Evolutionary conservation across 2,888 invertebrate species (phyloP).

Genomic region (Sarcophaga subvicina): DNA sequence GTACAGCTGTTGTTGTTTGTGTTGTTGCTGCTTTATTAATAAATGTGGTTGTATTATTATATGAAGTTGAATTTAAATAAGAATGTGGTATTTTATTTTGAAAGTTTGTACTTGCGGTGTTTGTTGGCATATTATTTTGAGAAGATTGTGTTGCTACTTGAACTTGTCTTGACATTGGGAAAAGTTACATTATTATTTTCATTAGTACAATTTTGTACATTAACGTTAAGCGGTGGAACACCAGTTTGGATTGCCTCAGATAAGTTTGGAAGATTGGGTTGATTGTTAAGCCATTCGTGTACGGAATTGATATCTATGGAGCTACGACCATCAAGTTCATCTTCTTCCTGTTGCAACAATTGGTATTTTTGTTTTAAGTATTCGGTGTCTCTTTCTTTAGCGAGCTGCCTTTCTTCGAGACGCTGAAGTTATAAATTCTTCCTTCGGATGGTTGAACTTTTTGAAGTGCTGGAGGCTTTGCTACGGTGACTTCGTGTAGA

Average conservation of each 20-base stretch:
- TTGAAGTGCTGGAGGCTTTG: background rate
- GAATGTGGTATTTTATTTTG: conserved; percentile 30
- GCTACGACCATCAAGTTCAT: conserved; percentile 16
- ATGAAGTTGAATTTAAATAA: conserved; percentile 19
- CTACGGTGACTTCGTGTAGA: no score
- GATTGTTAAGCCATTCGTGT: conserved; percentile 35
- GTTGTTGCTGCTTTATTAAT: background rate
- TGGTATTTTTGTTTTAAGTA: conserved; percentile 34
- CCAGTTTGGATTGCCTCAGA: conserved; percentile 5
- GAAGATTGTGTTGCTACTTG: conserved; percentile 15
- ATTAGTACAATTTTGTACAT: background rate
- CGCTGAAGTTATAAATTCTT: conserved; percentile 35
- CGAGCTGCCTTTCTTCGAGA: conserved; percentile 43
- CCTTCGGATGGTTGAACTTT: conserved; percentile 16
- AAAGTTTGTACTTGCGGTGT: conserved; percentile 1
- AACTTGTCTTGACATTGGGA: conserved; percentile 2
- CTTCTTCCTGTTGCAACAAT: conserved; percentile 28
- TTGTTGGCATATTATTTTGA: conserved; percentile 22
- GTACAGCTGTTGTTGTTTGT: conserved; percentile 28
- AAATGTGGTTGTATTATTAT: no score
- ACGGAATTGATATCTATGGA: conserved; percentile 2
- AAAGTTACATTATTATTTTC: conserved; percentile 2
- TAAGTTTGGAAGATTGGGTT: background rate
- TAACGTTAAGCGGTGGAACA: background rate
- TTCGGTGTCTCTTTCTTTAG: conserved; percentile 25